Conservation (phyloP, 2,888 invertebrate genomes). For the Phorcus lineatus region DNA sequence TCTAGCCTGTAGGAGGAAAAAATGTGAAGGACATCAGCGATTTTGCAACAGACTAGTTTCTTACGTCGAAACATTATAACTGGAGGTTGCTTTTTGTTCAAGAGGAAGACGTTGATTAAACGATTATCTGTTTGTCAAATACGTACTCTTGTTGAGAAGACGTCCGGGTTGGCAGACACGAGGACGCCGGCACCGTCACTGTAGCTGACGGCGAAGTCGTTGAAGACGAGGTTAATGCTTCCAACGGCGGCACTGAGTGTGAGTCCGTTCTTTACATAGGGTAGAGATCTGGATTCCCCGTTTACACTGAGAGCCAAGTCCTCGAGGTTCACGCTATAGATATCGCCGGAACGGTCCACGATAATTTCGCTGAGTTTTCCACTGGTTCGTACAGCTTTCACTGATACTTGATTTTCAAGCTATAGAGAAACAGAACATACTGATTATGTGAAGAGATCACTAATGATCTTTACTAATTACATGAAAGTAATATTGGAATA, state of each 20-base stretch:
- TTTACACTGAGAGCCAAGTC: neutral
- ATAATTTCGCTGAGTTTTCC: neutral
- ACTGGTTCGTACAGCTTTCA: no score
- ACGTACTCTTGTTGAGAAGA: conserved; percentile 3
- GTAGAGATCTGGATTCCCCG: neutral
- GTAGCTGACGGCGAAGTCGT: neutral
- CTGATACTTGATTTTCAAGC: no score
- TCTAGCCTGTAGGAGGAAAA: neutral
- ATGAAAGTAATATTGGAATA: no score
- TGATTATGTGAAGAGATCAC: no score
- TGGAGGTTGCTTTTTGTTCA: no score
- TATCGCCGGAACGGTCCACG: neutral
- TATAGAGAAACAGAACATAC: no score
- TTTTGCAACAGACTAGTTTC: no score
- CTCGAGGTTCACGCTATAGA: neutral
- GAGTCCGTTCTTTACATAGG: neutral
- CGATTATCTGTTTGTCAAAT: no score
- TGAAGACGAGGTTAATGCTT: neutral
- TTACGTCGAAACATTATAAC: no score
- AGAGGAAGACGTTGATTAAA: no score
- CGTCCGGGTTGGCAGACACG: neutral
- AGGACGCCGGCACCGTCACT: neutral
- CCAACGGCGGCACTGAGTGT: neutral
- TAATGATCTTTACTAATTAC: no score
- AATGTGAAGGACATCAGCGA: no score